Percentiles rank a stretch among this genome's conserved stretches.
These are phyloP conservation scores for Arenaria interpres DNA, from an alignment of 2,113 vertebrate genomes.

Conservation along the genomic window DNA sequence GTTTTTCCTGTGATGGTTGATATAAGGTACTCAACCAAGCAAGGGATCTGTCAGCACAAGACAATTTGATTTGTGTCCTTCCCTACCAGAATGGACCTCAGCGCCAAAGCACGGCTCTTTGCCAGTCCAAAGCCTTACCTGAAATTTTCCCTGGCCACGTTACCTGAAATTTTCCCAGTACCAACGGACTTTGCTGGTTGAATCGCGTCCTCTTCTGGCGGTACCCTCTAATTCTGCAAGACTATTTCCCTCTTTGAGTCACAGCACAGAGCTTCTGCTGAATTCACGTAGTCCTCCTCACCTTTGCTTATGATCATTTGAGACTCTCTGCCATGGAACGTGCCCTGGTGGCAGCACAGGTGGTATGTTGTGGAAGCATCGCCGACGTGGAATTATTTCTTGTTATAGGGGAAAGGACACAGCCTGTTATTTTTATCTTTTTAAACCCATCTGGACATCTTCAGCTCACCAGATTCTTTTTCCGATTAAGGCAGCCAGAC, in stretches of 20 bases:
- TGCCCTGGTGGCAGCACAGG: background rate
- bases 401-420: background rate
- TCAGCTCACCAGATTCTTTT: conserved; percentile 11
- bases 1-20: background rate
- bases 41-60: background rate
- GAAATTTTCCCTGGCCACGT: background rate
- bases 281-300: background rate
- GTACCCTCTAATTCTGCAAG: background rate
- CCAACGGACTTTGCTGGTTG: accelerated
- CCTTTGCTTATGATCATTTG: accelerated
- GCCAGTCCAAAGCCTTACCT: background rate
- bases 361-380: background rate
- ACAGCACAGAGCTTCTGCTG: background rate
- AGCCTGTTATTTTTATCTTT: conserved; percentile 12
- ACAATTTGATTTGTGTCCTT: background rate
- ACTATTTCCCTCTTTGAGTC: background rate
- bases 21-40: background rate
- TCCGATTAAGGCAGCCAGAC: conserved; percentile 14
- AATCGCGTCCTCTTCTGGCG: background rate
- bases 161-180: background rate
- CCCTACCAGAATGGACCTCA: background rate
- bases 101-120: background rate
- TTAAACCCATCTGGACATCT: conserved; percentile 25
- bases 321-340: background rate
- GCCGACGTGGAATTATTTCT: background rate